Percentiles rank a stretch among this genome's conserved stretches.
These are phyloP conservation scores for Rhinogobius similis DNA, from an alignment of 2,113 vertebrate species.

Conservation along the genomic window DNA sequence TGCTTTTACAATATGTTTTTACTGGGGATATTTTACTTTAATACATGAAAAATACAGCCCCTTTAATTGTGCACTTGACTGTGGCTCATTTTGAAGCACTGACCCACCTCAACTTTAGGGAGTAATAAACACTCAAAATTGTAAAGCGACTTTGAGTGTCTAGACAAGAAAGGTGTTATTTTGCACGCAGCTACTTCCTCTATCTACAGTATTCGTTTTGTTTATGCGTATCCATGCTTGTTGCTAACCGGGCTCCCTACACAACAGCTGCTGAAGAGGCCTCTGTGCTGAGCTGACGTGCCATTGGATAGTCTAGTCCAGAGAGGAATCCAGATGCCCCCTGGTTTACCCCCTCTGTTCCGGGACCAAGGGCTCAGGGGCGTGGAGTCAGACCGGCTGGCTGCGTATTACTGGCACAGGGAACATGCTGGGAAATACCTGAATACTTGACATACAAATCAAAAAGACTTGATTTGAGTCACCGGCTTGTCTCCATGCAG, in stretches of 20 bases:
- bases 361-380: constrained; percentile 44
- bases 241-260: too few relatives aligned
- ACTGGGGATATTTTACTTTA: too few relatives aligned
- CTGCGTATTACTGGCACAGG: constrained; percentile 5
- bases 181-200: background rate
- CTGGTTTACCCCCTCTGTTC: constrained; percentile 28
- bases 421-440: constrained; percentile 12
- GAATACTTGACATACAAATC: too few relatives aligned
- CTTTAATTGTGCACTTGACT: too few relatives aligned
- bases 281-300: constrained; percentile 40
- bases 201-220: background rate
- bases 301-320: constrained; percentile 27
- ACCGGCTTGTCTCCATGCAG: too few relatives aligned
- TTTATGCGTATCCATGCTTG: background rate
- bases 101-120: too few relatives aligned
- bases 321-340: constrained; percentile 49
- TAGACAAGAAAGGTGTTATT: background rate
- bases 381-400: constrained; percentile 49
- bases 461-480: too few relatives aligned
- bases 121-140: too few relatives aligned
- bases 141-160: background rate
- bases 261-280: constrained; percentile 47
- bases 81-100: too few relatives aligned
- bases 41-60: too few relatives aligned
- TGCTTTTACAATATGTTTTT: too few relatives aligned